Evolutionary conservation across 1,140 invertebrate genomes (phyloP).

Genomic region (Temnothorax longispinosus): DNA sequence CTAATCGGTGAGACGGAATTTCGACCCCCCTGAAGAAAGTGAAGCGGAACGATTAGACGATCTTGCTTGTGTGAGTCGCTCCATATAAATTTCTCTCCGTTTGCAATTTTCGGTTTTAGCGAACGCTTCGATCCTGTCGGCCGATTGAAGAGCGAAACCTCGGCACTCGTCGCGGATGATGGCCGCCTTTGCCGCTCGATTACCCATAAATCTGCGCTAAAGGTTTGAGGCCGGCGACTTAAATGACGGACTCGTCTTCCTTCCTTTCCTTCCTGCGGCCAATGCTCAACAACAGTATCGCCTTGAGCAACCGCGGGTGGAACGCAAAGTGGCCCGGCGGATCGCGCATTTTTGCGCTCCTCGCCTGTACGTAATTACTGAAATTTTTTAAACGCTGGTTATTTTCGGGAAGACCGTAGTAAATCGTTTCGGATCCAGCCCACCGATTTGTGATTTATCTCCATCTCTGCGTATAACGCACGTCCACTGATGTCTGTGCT

Average conservation of each 20-base stretch:
- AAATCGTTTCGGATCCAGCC: slow-evolving; percentile 66
- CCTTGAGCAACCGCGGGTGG: slow-evolving; percentile 72
- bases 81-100: slow-evolving; percentile 53
- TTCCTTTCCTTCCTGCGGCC: slow-evolving; percentile 69
- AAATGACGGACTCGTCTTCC: slow-evolving; percentile 76
- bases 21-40: neutral
- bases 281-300: slow-evolving; percentile 63
- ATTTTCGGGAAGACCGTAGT: slow-evolving; percentile 64
- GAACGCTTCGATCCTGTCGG: slow-evolving; percentile 28
- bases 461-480: slow-evolving; percentile 43
- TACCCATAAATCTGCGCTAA: slow-evolving; percentile 83
- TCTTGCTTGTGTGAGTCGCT: slow-evolving; percentile 39
- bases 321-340: slow-evolving; percentile 69
- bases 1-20: neutral
- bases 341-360: slow-evolving; percentile 70
- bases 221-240: slow-evolving; percentile 74
- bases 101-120: slow-evolving; percentile 62
- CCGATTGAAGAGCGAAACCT: slow-evolving; percentile 65
- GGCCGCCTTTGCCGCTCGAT: slow-evolving; percentile 77
- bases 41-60: slow-evolving; percentile 22
- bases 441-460: slow-evolving; percentile 54
- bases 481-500: slow-evolving; percentile 43
- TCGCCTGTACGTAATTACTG: slow-evolving; percentile 70
- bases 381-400: slow-evolving; percentile 69
- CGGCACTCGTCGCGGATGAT: slow-evolving; percentile 74